phyloP scores from a whole-genome alignment of 1,140 invertebrate genomes.

The Diprion similis region DNA sequence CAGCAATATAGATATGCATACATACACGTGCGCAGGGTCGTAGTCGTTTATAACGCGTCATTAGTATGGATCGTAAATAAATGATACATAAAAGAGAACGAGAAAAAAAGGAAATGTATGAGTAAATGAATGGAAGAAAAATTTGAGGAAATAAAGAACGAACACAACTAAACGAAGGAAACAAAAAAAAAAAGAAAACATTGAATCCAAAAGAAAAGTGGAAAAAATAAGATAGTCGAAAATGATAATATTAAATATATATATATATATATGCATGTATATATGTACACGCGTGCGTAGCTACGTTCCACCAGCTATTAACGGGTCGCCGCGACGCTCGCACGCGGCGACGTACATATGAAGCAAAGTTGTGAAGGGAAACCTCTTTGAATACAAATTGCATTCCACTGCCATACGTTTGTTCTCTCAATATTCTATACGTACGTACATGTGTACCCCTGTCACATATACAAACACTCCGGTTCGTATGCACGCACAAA shows the following conservation, averaged over 20 bases:
- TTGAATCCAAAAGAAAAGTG: too few species aligned
- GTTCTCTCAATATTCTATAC: background rate
- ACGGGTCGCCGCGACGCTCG: background rate
- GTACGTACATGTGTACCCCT: background rate
- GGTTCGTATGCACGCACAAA: too few species aligned
- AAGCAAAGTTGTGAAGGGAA: background rate
- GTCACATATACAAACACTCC: too few species aligned
- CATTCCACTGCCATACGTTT: background rate
- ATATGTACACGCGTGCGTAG: too few species aligned
- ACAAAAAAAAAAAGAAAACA: too few species aligned
- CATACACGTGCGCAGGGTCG: background rate
- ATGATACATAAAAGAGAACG: background rate
- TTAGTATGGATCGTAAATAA: constrained; percentile 8
- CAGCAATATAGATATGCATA: too few species aligned
- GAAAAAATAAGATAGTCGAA: too few species aligned
- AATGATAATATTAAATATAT: too few species aligned
- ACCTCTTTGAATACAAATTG: constrained; percentile 7
- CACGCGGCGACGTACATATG: background rate
- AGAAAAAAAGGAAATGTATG: background rate
- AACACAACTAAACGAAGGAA: too few species aligned
- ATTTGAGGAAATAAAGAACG: background rate
- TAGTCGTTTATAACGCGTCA: constrained; percentile 3
- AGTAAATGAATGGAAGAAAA: too few species aligned
- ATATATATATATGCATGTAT: too few species aligned
- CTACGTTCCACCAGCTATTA: background rate